Conservation (phyloP, 2,888 invertebrate genomes). For the Poecilus cupreus region DNA sequence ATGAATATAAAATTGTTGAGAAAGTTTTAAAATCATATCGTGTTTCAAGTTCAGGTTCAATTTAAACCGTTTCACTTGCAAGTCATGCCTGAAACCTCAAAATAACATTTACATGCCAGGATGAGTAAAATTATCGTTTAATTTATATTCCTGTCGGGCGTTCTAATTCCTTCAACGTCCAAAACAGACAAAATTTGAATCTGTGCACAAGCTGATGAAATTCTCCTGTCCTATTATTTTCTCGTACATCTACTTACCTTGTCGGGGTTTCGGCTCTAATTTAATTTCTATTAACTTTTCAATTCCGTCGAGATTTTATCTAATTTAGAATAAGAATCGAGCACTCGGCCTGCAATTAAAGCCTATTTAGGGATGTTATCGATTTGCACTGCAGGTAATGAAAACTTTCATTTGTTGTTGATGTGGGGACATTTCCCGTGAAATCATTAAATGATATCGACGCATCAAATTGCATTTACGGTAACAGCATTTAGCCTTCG, state of each 20-base stretch:
- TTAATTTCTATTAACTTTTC: conserved; percentile 25
- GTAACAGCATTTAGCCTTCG: conserved; percentile 32
- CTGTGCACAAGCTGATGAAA: conserved; percentile 12
- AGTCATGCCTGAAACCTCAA: conserved; percentile 24
- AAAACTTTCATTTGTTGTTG: conserved; percentile 39
- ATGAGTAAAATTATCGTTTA: conserved; percentile 26
- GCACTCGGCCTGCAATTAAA: not conserved
- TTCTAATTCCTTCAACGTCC: conserved; percentile 27
- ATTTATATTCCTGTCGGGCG: conserved; percentile 24
- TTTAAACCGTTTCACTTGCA: conserved; percentile 6
- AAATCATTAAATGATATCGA: conserved; percentile 49
- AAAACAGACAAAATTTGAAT: conserved; percentile 38
- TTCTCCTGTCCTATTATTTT: conserved; percentile 33
- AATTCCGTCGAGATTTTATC: conserved; percentile 1
- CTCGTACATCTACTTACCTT: not conserved
- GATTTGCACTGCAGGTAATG: conserved; percentile 3
- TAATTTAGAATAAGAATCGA: not conserved
- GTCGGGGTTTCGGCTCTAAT: conserved; percentile 1
- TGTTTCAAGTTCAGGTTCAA: not conserved
- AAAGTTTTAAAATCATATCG: no score
- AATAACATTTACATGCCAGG: conserved; percentile 5
- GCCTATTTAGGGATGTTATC: not conserved
- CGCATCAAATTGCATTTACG: conserved; percentile 56
- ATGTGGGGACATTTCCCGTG: conserved; percentile 7
- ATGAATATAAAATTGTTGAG: no score